These are phyloP conservation scores for Eurypyga helias DNA, from an alignment of 2,113 vertebrate species.

Conservation along the genomic window DNA sequence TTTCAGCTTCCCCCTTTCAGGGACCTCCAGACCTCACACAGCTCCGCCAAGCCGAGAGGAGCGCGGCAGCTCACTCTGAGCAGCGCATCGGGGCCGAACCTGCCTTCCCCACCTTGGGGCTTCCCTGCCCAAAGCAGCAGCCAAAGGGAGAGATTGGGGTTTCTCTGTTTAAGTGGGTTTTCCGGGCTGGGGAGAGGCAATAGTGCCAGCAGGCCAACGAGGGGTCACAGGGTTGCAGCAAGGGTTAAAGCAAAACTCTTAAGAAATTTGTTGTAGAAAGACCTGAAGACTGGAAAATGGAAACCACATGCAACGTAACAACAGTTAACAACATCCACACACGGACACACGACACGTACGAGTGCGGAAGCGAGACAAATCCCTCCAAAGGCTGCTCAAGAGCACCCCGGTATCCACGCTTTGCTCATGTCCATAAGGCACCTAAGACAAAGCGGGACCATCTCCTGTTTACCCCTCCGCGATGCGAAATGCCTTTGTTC, in stretches of 20 bases:
- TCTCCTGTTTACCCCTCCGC: not conserved
- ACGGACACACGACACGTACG: rapidly evolving
- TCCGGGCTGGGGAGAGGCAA: not conserved
- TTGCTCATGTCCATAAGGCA: not conserved
- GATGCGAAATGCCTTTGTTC: not conserved
- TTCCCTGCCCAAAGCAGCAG: not conserved
- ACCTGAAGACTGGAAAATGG: constrained; percentile 48
- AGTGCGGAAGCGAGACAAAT: not conserved
- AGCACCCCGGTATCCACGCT: not conserved
- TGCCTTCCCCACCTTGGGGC: not conserved
- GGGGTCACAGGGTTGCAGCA: not conserved
- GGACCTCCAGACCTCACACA: constrained; percentile 51
- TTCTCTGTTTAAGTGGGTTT: not conserved
- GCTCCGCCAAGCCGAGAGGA: not conserved
- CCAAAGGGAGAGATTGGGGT: not conserved
- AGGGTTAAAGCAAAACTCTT: not conserved
- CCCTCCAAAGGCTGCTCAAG: not conserved
- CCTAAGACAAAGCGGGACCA: not conserved
- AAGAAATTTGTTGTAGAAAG: not conserved
- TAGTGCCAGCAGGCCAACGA: not conserved
- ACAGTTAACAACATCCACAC: not conserved
- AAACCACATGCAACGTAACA: not conserved
- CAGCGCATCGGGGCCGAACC: not conserved
- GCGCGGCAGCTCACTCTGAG: not conserved
- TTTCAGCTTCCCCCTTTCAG: constrained; percentile 64